Conservation (phyloP, 1,140 invertebrate species). For the Drosophila teissieri region DNA sequence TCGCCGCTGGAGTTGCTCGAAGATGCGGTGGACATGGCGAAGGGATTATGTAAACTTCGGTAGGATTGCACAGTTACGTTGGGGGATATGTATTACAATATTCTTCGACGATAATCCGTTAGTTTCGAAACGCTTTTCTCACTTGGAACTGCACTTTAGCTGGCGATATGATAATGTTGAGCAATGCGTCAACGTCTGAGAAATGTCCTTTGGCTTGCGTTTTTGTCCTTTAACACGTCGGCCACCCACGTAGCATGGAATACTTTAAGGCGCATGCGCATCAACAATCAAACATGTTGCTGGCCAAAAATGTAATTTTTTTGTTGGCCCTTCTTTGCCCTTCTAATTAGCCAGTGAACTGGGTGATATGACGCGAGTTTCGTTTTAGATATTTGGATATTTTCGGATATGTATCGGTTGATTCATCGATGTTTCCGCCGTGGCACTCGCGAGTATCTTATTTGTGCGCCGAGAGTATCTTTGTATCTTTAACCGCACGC, state of each 20-base stretch:
- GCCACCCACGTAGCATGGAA: conserved; percentile 73
- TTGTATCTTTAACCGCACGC: conserved; percentile 67
- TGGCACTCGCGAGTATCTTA: conserved; percentile 26
- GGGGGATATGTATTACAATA: conserved; percentile 62
- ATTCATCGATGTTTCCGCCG: conserved; percentile 1
- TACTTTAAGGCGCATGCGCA: conserved; percentile 73
- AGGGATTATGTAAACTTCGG: conserved; percentile 54
- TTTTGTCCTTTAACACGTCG: conserved; percentile 64
- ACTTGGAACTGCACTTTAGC: conserved; percentile 21
- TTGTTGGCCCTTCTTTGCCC: conserved; percentile 4
- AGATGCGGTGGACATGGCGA: conserved; percentile 70
- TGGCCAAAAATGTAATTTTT: conserved; percentile 37
- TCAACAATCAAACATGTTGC: conserved; percentile 66
- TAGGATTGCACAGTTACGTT: conserved; percentile 39
- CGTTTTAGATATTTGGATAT: conserved; percentile 19
- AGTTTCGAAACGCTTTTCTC: neutral
- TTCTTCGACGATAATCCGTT: conserved; percentile 11
- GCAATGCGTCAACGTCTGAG: conserved; percentile 45
- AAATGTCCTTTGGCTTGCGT: conserved; percentile 65
- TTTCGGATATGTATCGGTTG: conserved; percentile 25
- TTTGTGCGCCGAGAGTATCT: conserved; percentile 26
- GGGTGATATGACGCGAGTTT: conserved; percentile 19
- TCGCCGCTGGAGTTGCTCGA: conserved; percentile 66
- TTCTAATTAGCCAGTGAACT: conserved; percentile 2
- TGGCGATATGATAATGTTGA: conserved; percentile 46